Evolutionary conservation across 2,113 vertebrate species (phyloP).

Genomic region (Psittacula cyanocephala): DNA sequence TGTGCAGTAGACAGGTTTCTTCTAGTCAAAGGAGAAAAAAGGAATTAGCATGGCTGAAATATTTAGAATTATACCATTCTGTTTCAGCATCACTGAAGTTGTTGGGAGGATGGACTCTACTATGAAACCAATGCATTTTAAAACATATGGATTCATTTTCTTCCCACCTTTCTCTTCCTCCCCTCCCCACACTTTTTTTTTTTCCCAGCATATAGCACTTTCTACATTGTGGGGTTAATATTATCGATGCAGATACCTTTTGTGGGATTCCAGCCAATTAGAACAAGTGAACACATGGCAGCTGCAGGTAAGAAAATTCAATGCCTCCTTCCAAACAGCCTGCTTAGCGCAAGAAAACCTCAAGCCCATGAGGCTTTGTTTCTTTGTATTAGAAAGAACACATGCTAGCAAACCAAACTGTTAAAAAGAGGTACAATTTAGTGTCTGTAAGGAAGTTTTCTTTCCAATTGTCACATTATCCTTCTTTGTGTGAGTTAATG

Average conservation of each 20-base stretch:
- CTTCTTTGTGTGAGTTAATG: background rate
- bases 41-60: background rate
- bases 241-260: constrained; percentile 98
- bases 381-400: background rate
- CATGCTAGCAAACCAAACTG: background rate
- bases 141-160: background rate
- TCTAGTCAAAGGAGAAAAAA: background rate
- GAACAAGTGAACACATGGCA: constrained; percentile 98
- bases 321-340: background rate
- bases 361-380: background rate
- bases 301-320: constrained; percentile 85
- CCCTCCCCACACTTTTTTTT: background rate
- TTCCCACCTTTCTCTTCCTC: background rate
- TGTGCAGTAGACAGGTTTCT: background rate
- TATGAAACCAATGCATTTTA: background rate
- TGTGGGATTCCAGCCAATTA: constrained; percentile 96
- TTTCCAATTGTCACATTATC: background rate
- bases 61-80: background rate
- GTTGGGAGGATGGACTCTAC: background rate
- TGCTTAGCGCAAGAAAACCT: background rate
- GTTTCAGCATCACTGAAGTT: background rate
- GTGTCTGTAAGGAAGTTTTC: background rate
- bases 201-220: constrained; percentile 92
- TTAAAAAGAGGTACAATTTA: background rate
- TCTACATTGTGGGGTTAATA: constrained; percentile 96